These are phyloP conservation scores for Toxotes jaculatrix DNA, from an alignment of 2,113 vertebrate genomes.

Conservation along the genomic window DNA sequence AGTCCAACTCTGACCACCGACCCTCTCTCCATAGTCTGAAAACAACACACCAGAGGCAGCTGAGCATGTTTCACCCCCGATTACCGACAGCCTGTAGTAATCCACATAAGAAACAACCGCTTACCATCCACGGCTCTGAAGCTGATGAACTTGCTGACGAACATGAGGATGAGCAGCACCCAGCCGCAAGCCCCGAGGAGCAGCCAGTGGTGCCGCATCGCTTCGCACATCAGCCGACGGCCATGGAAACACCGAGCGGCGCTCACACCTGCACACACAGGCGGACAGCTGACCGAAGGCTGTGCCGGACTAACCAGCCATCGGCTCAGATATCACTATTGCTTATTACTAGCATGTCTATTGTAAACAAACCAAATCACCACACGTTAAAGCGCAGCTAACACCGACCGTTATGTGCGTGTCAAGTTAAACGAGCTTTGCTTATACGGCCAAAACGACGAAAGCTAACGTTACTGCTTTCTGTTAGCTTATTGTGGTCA, in stretches of 20 bases:
- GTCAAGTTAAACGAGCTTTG: neutral
- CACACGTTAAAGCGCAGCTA: neutral
- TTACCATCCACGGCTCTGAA: conserved; percentile 91
- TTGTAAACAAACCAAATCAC: neutral
- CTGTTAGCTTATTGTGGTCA: neutral
- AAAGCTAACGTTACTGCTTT: neutral
- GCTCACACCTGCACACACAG: conserved; percentile 18
- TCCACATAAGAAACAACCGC: neutral
- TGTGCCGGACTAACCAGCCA: neutral
- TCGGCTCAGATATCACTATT: neutral
- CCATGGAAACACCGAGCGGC: conserved; percentile 49
- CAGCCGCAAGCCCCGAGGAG: conserved; percentile 95
- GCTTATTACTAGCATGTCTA: too few relatives aligned
- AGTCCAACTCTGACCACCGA: conserved; percentile 82
- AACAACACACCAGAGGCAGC: neutral
- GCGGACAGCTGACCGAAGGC: neutral
- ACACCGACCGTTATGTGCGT: neutral
- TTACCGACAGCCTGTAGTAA: neutral
- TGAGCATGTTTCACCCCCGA: neutral
- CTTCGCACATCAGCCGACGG: conserved; percentile 78
- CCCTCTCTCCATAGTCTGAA: conserved; percentile 87
- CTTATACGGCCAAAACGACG: neutral
- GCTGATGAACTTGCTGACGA: conserved; percentile 95
- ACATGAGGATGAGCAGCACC: conserved; percentile 97
- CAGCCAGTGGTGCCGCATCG: conserved; percentile 97